Conservation (phyloP, 2,113 vertebrate species). For the Scolopax mira region DNA sequence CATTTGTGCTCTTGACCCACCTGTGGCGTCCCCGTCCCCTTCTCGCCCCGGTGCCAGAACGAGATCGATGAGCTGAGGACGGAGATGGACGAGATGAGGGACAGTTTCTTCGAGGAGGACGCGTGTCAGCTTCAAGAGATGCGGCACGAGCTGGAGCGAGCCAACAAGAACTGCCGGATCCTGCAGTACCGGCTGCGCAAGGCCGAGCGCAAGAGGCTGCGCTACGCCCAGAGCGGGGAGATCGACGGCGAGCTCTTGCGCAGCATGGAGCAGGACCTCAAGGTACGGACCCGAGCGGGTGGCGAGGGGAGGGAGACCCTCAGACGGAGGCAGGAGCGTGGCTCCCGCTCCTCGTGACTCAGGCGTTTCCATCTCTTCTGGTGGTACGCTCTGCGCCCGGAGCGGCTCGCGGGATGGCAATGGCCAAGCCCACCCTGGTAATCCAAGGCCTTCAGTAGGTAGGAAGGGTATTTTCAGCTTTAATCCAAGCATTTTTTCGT, state of each 20-base stretch:
- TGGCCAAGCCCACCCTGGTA: neutral
- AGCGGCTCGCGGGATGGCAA: neutral
- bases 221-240: constrained; percentile 90
- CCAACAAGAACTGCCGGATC: constrained; percentile 98
- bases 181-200: constrained; percentile 97
- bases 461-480: neutral
- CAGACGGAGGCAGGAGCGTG: rapidly evolving
- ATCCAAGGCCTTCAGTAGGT: neutral
- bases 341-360: neutral
- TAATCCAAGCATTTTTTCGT: neutral
- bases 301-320: neutral
- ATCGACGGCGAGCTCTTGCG: constrained; percentile 92
- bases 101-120: constrained; percentile 98
- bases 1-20: neutral
- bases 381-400: rapidly evolving
- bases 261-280: constrained; percentile 97
- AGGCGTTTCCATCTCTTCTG: neutral
- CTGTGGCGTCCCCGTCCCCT: neutral
- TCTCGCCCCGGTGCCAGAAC: constrained; percentile 63
- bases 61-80: constrained; percentile 97
- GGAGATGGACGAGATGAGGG: constrained; percentile 99
- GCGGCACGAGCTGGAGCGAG: constrained; percentile 95
- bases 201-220: constrained; percentile 91
- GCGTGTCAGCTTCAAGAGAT: constrained; percentile 98
- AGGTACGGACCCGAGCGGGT: constrained; percentile 70